phyloP scores from a whole-genome alignment of 1,140 invertebrate species.

The Oreohelix idahoensis region DNA sequence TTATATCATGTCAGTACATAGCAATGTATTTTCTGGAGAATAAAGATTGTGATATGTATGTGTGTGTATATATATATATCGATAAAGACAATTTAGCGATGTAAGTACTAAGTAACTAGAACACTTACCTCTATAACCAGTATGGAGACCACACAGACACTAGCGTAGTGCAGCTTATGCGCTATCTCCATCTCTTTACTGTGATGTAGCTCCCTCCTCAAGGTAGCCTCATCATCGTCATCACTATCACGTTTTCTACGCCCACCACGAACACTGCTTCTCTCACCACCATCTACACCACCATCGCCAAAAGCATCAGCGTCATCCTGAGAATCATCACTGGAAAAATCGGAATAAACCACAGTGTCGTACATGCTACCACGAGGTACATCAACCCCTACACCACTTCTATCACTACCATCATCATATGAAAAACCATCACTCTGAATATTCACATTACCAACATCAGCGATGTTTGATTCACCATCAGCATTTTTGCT shows the following conservation, averaged over 20 bases:
- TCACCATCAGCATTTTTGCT: background rate
- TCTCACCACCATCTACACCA: background rate
- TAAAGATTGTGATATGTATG: too few species aligned
- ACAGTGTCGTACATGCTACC: background rate
- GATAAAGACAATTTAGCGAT: too few species aligned
- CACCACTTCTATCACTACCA: background rate
- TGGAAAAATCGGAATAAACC: background rate
- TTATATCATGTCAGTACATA: too few species aligned
- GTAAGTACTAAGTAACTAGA: too few species aligned
- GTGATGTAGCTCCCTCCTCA: slow-evolving; percentile 30
- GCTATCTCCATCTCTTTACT: slow-evolving; percentile 40
- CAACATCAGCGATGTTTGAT: background rate
- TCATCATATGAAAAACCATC: background rate
- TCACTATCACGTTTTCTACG: background rate
- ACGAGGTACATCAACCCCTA: background rate
- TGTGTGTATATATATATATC: too few species aligned
- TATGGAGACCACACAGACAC: slow-evolving; percentile 48
- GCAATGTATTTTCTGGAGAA: too few species aligned
- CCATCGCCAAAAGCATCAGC: background rate
- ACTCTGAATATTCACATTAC: background rate
- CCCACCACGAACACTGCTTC: background rate
- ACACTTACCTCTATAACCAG: slow-evolving; percentile 48
- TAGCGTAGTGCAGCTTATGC: slow-evolving; percentile 53
- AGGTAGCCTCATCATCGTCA: background rate
- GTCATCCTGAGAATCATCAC: background rate